Base-by-base conservation (phyloP, 2,797 vertebrate genomes). In the Syngnathus rostellatus region DNA sequence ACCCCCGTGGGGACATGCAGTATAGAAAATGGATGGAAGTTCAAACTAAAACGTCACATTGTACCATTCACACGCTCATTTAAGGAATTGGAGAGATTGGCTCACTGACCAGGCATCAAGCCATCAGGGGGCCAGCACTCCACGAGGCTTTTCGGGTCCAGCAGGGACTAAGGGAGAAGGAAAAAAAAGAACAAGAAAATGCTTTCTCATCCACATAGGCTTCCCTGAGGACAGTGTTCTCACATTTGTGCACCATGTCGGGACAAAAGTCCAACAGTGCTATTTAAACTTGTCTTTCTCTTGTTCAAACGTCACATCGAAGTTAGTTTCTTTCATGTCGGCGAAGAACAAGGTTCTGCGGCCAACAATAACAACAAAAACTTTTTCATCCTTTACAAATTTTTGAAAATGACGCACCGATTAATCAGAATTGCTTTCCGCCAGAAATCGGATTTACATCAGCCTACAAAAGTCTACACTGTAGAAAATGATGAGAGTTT, bases 51-150 rank as follows among this genome's bases (percentile, higher is more conserved):
- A 31, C 31, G 31, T 31, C 50, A 53, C 50, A 21, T 11, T 2
- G 4, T 21, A 21, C 21, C 50, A 21, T 9, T 53, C 8, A 10
- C 50, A 53, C 10, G 8, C 8, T 23, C 21, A 53, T 53, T 23
- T 3, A 21, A 12, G 19, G 50, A n/a, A 51, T 53, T 53, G 8
- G 10, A 23, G 19, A 23, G 5, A 7, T n/a, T 62, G 12, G 10
- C 9, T 39, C 37, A 87, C 92, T 92, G 87, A 95, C 93, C 93
- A 91, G 93, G 92, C 90, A 93, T 91, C 90, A 94, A 93, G 88
- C 93, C 93, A 93, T 94, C 92, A 86, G 93, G 90, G 78, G 86
- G 84, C 90, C 92, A 90, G 91, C 90, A 91, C 84, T 86, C 87
- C 88, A 90, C 82, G 73, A 91, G 88, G 84, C 88, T 89, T 87